Evolutionary conservation across 2,797 vertebrate genomes (phyloP).

Genomic region (Hypotaenidia philippensis): DNA sequence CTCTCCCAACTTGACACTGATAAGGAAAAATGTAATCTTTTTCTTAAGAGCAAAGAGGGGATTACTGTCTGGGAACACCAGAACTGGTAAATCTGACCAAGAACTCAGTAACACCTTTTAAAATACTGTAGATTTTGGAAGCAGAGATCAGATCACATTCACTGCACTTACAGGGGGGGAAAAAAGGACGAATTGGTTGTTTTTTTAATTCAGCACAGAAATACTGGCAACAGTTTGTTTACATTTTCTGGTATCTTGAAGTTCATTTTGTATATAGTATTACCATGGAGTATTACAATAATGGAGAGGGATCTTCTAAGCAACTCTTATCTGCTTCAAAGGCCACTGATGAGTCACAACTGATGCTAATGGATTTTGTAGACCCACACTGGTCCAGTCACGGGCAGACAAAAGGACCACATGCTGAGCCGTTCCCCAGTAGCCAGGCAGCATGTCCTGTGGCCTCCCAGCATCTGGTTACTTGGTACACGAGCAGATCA

Average conservation of each 20-base stretch:
- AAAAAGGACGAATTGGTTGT: background rate
- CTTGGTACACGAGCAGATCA: background rate
- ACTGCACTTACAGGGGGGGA: background rate
- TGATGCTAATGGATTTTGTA: background rate
- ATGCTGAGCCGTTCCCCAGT: background rate
- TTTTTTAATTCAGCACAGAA: background rate
- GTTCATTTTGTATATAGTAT: background rate
- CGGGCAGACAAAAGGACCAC: fast-evolving
- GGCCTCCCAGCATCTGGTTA: background rate
- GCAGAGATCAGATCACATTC: background rate
- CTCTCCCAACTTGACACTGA: background rate
- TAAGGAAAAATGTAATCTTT: background rate
- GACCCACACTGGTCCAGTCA: background rate
- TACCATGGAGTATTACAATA: background rate
- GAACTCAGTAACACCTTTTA: background rate
- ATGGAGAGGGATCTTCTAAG: background rate
- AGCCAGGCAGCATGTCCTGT: fast-evolving
- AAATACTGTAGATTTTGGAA: background rate
- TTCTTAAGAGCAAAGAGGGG: background rate
- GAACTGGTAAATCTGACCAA: background rate
- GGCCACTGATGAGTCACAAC: background rate
- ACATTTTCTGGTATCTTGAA: background rate
- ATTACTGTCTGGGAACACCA: background rate
- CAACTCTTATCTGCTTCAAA: background rate
- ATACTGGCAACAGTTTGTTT: background rate